Conservation (phyloP, 2,888 invertebrate species). For the Malachius bipustulatus region DNA sequence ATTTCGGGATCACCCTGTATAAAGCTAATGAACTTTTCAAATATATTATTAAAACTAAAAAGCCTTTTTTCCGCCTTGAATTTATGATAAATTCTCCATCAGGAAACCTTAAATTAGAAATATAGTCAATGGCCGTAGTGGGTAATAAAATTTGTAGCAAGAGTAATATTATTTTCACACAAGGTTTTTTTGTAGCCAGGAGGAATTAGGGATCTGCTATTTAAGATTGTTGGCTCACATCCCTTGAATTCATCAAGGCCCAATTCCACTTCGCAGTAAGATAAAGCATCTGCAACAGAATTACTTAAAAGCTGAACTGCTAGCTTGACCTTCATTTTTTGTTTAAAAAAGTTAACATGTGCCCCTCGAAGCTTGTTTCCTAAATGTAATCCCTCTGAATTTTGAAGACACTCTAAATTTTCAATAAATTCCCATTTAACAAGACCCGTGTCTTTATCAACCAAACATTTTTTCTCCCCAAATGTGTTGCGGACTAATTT, state of each 20-base stretch:
- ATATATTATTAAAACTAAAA: no score
- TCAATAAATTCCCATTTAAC: conserved; percentile 13
- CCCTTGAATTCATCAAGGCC: conserved; percentile 14
- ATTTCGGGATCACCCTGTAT: no score
- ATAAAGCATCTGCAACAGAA: conserved; percentile 15
- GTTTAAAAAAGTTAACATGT: conserved; percentile 13
- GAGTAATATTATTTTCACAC: no score
- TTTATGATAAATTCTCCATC: no score
- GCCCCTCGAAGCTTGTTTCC: conserved; percentile 14
- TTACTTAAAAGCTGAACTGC: conserved; percentile 15
- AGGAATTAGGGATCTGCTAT: no score
- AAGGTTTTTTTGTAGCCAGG: no score
- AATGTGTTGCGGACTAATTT: conserved; percentile 20
- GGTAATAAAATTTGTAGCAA: no score
- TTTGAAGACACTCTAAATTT: conserved; percentile 12
- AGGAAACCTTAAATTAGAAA: no score
- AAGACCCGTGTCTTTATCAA: conserved; percentile 7
- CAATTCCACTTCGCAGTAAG: conserved; percentile 8
- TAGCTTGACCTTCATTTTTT: conserved; percentile 16
- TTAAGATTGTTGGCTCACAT: conserved; percentile 16
- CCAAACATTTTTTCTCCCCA: conserved; percentile 16
- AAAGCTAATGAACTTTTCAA: no score
- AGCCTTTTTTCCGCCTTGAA: no score
- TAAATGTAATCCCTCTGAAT: conserved; percentile 14
- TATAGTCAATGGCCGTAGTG: no score